Conservation (phyloP, 2,113 vertebrate genomes). For the Indri indri region DNA sequence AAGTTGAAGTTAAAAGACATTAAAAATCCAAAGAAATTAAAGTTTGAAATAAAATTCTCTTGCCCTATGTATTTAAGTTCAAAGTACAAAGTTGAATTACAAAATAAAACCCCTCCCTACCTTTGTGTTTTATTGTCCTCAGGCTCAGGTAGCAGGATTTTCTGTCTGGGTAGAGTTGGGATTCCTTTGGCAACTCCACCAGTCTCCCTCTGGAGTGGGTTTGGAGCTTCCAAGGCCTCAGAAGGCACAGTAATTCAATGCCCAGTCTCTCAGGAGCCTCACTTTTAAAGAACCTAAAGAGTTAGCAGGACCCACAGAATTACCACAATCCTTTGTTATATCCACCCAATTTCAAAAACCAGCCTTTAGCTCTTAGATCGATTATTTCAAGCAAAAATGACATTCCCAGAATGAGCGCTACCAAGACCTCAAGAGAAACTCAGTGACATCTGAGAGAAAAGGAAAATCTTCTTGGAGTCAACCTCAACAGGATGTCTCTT, state of each 20-base stretch:
- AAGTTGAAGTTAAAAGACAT: neutral
- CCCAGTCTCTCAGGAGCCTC: neutral
- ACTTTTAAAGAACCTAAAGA: neutral
- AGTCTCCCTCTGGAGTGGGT: neutral
- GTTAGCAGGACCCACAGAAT: neutral
- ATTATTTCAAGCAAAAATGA: neutral
- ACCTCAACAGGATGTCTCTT: neutral
- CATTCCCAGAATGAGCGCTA: neutral
- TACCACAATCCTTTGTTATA: neutral
- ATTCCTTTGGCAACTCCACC: neutral
- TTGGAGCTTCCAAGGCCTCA: neutral
- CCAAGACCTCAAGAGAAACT: neutral
- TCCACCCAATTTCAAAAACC: neutral
- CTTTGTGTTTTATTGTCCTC: neutral
- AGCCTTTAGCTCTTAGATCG: neutral
- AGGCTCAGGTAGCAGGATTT: neutral
- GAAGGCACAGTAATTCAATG: neutral
- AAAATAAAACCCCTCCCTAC: neutral
- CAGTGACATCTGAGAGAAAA: neutral
- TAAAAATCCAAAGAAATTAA: conserved; percentile 4
- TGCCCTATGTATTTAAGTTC: neutral
- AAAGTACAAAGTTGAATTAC: neutral
- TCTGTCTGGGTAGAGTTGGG: neutral
- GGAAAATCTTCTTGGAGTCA: neutral
- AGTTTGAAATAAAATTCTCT: neutral